Evolutionary conservation across 2,113 vertebrate genomes (phyloP), one percentile per base, ranked within the genome.

Genomic region (Synchiropus splendidus): DNA sequence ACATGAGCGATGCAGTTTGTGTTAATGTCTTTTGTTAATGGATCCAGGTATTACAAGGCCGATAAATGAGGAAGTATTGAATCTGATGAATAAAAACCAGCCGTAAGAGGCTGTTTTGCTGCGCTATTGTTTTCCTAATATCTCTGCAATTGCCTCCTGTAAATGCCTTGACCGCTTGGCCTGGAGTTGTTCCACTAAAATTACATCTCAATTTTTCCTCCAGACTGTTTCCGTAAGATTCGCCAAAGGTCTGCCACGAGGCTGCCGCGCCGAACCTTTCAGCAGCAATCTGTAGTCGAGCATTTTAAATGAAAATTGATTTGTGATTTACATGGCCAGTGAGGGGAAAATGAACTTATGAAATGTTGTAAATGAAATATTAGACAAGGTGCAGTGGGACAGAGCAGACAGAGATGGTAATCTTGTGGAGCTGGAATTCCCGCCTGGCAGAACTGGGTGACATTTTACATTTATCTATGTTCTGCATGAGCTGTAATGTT

Each of bases 231-330:
- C 72, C 60, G 35, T 61, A 70, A 72, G 71, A 72, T 76, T 74
- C 70, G 67, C 65, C 89, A 88, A 87, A 87, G 85, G 85, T 81
- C 80, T 85, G 81, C 79, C 73, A 75, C 77, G 67, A 86, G 84
- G 84, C 81, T 82, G 84, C 88, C 78, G 80, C 86, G 74, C 77
- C 78, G 74, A 78, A 78, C 89, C 86, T 90, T 90, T 91, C 88
- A 90, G 86, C 88, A 88, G 87, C 89, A 92, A 89, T 89, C 89
- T 86, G 86, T 89, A 92, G 86, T 91, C 88, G 88, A 89, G 89
- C 86, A 88, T 89, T 92, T 89, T 88, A 95, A 97, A 96, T 94
- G 90, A 92, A 91, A 98, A 97, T 97, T 97, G 92, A 97, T 97
- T 94, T 92, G 89, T 92, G 90, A 94, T 97, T 94, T 97, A 95